Evolutionary conservation across 1,140 invertebrate genomes (phyloP).

Genomic region (Calycopis cecrops): DNA sequence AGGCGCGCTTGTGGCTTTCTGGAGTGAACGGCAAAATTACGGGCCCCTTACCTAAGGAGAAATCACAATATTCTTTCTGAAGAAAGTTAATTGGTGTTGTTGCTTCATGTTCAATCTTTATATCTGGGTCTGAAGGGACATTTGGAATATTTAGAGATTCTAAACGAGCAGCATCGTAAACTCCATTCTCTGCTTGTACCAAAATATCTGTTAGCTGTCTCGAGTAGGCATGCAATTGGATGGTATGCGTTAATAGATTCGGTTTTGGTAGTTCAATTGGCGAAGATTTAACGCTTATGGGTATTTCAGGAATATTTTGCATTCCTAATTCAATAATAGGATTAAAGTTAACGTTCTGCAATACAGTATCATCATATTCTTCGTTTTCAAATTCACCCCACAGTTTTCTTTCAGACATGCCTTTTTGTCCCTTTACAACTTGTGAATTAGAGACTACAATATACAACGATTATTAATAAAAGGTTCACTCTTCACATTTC

Average conservation of each 20-base stretch:
- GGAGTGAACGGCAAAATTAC: slow-evolving; percentile 57
- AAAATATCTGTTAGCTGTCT: slow-evolving; percentile 50
- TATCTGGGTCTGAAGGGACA: slow-evolving; percentile 43
- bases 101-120: slow-evolving; percentile 48
- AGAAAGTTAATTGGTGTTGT: slow-evolving; percentile 56
- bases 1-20: slow-evolving; percentile 59
- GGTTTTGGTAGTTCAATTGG: slow-evolving; percentile 59
- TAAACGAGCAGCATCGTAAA: slow-evolving; percentile 48
- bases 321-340: slow-evolving; percentile 71
- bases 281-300: slow-evolving; percentile 60
- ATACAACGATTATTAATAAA: too few relatives aligned
- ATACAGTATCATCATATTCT: slow-evolving; percentile 43
- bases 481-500: too few relatives aligned
- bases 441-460: too few relatives aligned
- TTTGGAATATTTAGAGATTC: slow-evolving; percentile 50
- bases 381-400: slow-evolving; percentile 69
- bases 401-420: slow-evolving; percentile 50
- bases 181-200: slow-evolving; percentile 51
- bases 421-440: not conserved
- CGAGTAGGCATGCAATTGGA: slow-evolving; percentile 53
- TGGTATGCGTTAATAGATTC: slow-evolving; percentile 63
- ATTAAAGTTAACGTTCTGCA: slow-evolving; percentile 68
- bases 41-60: slow-evolving; percentile 60
- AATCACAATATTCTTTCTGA: slow-evolving; percentile 62
- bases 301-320: slow-evolving; percentile 69